Evolutionary conservation across 2,113 vertebrate genomes (phyloP).

Genomic region (Colinus virginianus): DNA sequence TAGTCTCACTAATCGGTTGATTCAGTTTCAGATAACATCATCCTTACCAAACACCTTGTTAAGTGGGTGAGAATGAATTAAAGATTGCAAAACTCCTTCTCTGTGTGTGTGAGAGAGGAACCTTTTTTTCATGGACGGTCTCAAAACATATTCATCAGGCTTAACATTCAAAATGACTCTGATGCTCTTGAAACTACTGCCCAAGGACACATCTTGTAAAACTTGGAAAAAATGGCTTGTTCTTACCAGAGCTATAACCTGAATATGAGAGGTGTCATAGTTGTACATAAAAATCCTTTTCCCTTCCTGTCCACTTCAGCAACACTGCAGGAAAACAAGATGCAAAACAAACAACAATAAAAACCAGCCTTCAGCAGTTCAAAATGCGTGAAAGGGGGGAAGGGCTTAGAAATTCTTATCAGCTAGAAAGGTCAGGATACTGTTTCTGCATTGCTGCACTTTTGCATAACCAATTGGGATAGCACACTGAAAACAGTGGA

Average conservation of each 20-base stretch:
- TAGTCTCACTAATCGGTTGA: not conserved
- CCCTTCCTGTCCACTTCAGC: not conserved
- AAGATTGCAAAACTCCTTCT: not conserved
- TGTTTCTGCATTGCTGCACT: not conserved
- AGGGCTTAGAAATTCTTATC: not conserved
- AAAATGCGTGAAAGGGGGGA: not conserved
- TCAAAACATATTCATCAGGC: not conserved
- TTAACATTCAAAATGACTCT: not conserved
- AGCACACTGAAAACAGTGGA: not conserved
- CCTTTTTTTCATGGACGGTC: constrained; percentile 1
- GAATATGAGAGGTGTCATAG: not conserved
- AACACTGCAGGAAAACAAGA: not conserved
- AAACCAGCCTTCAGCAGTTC: not conserved
- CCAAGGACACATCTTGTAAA: not conserved
- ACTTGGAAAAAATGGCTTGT: not conserved
- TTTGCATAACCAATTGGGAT: not conserved
- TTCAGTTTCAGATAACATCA: not conserved
- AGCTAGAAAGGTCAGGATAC: not conserved
- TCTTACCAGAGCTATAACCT: not conserved
- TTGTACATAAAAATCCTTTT: not conserved
- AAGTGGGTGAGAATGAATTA: not conserved
- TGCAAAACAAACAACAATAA: not conserved
- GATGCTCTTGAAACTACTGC: not conserved
- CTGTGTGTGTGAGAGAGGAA: not conserved
- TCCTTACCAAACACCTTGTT: not conserved